A percentile compares a stretch with the other conserved stretches of the same genome.
These are phyloP conservation scores for Microtus montanus DNA, from an alignment of 2,113 vertebrate species.

Conservation along the genomic window DNA sequence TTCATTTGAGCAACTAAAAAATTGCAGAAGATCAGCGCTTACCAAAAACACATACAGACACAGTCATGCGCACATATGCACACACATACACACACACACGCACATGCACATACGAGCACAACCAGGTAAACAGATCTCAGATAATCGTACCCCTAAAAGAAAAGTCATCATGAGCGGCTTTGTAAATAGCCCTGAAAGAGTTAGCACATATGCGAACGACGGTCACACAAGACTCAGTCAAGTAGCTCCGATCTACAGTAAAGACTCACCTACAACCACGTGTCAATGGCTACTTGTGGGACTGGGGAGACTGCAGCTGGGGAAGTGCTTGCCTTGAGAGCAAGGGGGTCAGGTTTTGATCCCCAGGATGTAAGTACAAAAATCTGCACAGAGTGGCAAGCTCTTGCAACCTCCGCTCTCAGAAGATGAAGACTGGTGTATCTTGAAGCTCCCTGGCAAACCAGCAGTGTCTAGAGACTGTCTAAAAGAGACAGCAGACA, in stretches of 20 bases:
- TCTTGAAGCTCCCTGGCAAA: background rate
- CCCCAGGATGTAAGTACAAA: background rate
- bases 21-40: background rate
- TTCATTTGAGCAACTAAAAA: constrained; percentile 58
- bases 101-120: background rate
- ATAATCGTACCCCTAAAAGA: background rate
- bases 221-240: constrained; percentile 13
- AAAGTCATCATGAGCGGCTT: constrained; percentile 15
- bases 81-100: no score
- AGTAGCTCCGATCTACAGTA: background rate
- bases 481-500: background rate
- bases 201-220: background rate
- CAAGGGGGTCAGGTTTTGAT: background rate
- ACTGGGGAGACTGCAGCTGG: no score
- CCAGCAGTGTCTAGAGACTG: background rate
- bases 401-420: background rate
- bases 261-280: background rate
- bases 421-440: background rate
- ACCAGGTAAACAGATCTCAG: constrained; percentile 12
- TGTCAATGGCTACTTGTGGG: background rate
- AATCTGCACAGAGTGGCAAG: background rate
- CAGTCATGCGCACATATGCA: fast-evolving
- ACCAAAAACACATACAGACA: background rate
- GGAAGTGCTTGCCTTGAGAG: background rate
- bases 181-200: constrained; percentile 27